A percentile compares a stretch with the other conserved stretches of the same genome.
Conservation (phyloP, 2,797 vertebrate species). For the Sciurus vulgaris region DNA sequence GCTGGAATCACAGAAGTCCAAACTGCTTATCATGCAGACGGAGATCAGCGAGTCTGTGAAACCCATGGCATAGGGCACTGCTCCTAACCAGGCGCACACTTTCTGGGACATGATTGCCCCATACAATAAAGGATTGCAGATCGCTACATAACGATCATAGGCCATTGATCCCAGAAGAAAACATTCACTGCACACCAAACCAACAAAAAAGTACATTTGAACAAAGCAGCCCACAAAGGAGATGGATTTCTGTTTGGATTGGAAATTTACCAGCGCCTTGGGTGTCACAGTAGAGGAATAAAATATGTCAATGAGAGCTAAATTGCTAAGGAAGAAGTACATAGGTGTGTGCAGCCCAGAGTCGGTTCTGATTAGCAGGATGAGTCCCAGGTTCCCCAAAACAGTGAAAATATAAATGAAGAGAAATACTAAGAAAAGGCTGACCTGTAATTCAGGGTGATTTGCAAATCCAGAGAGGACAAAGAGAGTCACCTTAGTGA, state of each 20-base stretch:
- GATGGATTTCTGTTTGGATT: conserved; percentile 55
- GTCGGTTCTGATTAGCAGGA: conserved; percentile 70
- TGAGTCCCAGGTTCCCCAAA: conserved; percentile 68
- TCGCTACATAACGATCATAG: conserved; percentile 65
- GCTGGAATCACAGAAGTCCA: conserved; percentile 39
- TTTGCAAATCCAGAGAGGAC: background rate
- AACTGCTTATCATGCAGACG: conserved; percentile 48
- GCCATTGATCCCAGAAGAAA: conserved; percentile 71
- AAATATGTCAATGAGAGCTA: conserved; percentile 67
- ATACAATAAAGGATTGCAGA: conserved; percentile 71
- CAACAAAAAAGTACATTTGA: conserved; percentile 73
- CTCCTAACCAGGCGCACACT: conserved; percentile 18
- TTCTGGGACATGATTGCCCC: conserved; percentile 48
- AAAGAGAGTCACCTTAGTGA: conserved; percentile 42
- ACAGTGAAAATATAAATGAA: conserved; percentile 64
- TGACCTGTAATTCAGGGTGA: conserved; percentile 50
- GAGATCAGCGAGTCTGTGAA: conserved; percentile 66
- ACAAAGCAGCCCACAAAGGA: conserved; percentile 65
- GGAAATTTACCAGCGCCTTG: conserved; percentile 58
- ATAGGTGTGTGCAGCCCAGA: conserved; percentile 80
- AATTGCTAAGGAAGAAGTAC: conserved; percentile 79
- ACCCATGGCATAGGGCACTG: background rate
- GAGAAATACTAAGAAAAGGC: conserved; percentile 58
- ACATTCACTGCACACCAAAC: conserved; percentile 63
- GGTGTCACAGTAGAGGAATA: conserved; percentile 73